phyloP scores from a whole-genome alignment of 92 coral and sea anemone species.

The Porites divaricata region DNA sequence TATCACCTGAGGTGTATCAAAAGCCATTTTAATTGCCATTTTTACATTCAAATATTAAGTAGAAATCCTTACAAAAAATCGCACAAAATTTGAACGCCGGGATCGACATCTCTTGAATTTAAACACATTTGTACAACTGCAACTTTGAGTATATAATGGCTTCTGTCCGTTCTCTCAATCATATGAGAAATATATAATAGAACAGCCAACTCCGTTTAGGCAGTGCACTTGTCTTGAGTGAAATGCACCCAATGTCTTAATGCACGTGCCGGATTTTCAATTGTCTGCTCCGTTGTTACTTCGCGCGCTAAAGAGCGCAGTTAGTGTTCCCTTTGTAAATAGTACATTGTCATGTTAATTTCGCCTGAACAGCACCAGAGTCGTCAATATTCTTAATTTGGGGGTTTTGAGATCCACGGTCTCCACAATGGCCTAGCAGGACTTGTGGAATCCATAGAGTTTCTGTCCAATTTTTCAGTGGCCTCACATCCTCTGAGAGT shows the following conservation, averaged over 20 bases:
- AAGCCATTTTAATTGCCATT: background rate
- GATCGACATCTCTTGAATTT: background rate
- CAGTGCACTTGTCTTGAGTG: background rate
- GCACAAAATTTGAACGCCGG: background rate
- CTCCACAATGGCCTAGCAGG: slow-evolving; percentile 25
- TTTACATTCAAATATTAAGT: background rate
- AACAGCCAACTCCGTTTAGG: slow-evolving; percentile 20
- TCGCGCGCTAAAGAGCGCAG: background rate
- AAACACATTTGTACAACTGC: too few species aligned
- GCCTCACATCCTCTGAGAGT: background rate
- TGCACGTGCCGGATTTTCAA: slow-evolving; percentile 17
- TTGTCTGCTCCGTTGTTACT: background rate
- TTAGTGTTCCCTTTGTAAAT: background rate
- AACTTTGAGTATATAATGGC: too few species aligned
- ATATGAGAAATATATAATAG: background rate
- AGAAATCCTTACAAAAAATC: background rate
- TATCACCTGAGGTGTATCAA: background rate
- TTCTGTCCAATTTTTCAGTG: background rate
- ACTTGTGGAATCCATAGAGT: background rate
- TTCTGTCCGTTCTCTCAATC: too few species aligned
- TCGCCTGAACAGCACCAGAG: background rate
- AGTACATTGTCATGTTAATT: background rate
- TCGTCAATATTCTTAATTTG: background rate
- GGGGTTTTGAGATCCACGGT: slow-evolving; percentile 26
- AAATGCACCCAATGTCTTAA: background rate